Base-by-base conservation (phyloP, 2,797 vertebrate species). In the Poliocrania exsul region DNA sequence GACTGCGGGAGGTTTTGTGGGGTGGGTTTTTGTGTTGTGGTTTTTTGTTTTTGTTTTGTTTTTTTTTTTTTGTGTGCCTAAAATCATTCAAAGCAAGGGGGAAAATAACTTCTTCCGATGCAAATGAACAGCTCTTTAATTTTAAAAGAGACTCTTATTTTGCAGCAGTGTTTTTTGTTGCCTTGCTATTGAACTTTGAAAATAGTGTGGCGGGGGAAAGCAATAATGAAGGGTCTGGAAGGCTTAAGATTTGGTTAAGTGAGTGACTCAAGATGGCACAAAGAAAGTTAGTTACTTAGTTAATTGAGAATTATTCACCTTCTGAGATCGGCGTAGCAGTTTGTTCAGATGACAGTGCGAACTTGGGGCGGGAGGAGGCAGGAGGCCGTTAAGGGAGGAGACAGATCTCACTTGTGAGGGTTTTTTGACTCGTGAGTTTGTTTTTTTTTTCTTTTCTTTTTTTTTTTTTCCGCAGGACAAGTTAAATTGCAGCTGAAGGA, bases 141-240 rank as follows among this genome's bases (percentile, higher is more conserved):
- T 95, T 94, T 80, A 94, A 90, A 83, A 94, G 96, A 97, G 97
- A 97, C 97, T 97, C 83, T 95, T 97, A 98, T 97, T 98, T 98
- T 98, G 97, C 95, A 97, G 86, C 91, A 92, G 96, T 75, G 53
- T 86, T 96, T 96, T 81, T 93, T 86, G 88, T 92, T 85, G 93
- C 93, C 80, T 96, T 83, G 75, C 96, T 94, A 95, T 97, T 97
- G 95, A 97, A 97, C 96, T 97, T 97, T 87, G 95, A 91, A 97
- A 97, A 96, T 81, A 88, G 85, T 87, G 66, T 78, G 79, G 92
- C 50, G 67, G 77, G 86, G 77, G 91, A 87, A 92, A 88, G 67
- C 95, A 88, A 67, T 90, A 95, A 96, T 91, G 96, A 94, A 90
- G 65, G 46, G 65, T 95, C 89, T 96, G 94, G 90, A 49, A 61